Percentiles rank a stretch among this genome's conserved stretches.
These are phyloP conservation scores for Ichneumoninae sp. DNA, from an alignment of 2,888 invertebrate species.

Conservation along the genomic window DNA sequence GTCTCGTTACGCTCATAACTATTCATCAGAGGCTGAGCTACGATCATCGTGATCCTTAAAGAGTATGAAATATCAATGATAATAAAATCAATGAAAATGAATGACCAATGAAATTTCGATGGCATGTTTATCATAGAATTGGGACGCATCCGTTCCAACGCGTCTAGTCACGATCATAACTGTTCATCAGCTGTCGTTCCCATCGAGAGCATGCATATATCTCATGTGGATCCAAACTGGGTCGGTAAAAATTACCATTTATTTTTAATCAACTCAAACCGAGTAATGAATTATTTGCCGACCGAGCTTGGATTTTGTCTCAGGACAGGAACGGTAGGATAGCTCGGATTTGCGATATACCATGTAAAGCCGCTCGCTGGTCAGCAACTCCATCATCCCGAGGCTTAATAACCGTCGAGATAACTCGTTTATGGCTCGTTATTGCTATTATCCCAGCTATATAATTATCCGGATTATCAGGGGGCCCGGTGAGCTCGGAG, in stretches of 20 bases:
- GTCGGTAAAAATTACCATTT: background rate
- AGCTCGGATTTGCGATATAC: background rate
- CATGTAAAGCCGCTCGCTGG: background rate
- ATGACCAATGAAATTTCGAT: too few species aligned
- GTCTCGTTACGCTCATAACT: too few species aligned
- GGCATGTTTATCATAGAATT: too few species aligned
- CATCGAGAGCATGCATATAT: too few species aligned
- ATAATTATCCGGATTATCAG: slow-evolving; percentile 36
- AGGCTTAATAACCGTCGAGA: slow-evolving; percentile 25
- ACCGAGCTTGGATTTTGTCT: background rate
- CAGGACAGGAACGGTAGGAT: background rate
- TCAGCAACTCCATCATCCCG: slow-evolving; percentile 9
- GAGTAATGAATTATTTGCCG: background rate
- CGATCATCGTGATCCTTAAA: too few species aligned
- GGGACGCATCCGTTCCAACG: too few species aligned
- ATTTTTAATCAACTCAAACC: background rate
- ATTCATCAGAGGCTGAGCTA: too few species aligned
- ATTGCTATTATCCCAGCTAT: slow-evolving; percentile 19
- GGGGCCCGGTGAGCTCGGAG: background rate
- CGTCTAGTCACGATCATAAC: too few species aligned
- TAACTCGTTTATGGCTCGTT: slow-evolving; percentile 36
- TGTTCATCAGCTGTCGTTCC: too few species aligned
- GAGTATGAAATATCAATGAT: too few species aligned
- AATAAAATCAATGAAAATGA: too few species aligned
- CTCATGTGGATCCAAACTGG: too few species aligned